Evolutionary conservation across 2,113 vertebrate genomes (phyloP).

Genomic region (Channa maculata): DNA sequence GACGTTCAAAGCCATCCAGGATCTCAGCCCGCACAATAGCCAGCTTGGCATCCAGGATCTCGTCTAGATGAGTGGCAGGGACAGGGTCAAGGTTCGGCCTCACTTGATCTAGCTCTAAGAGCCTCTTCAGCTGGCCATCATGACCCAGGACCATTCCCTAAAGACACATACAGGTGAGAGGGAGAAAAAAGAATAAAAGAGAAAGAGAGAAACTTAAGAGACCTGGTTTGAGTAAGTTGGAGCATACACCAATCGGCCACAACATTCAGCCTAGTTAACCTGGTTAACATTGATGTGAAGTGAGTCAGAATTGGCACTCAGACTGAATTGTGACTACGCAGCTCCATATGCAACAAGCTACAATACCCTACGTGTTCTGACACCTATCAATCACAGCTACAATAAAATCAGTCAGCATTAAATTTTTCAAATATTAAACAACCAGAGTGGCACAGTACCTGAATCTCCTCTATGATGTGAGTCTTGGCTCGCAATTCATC

Average conservation of each 20-base stretch:
- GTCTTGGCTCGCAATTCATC: slow-evolving; percentile 90
- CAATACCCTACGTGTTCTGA: too few species aligned
- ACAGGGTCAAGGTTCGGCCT: slow-evolving; percentile 83
- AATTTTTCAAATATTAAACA: background rate
- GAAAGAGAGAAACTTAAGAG: background rate
- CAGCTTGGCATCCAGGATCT: slow-evolving; percentile 87
- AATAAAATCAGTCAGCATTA: too few species aligned
- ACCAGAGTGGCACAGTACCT: slow-evolving; percentile 43
- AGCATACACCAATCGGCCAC: background rate
- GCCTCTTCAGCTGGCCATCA: slow-evolving; percentile 91
- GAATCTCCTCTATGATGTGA: slow-evolving; percentile 91
- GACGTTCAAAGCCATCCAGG: slow-evolving; percentile 91
- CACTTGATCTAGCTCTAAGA: slow-evolving; percentile 83
- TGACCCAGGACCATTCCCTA: slow-evolving; percentile 92
- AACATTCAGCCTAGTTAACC: background rate
- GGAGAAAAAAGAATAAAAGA: background rate
- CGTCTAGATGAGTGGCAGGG: slow-evolving; percentile 84
- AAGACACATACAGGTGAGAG: background rate
- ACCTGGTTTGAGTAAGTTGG: background rate
- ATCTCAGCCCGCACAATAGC: slow-evolving; percentile 87
- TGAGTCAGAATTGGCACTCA: too few species aligned
- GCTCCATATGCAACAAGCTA: too few species aligned
- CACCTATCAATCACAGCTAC: too few species aligned
- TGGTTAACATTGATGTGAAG: background rate
- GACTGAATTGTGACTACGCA: too few species aligned